These are phyloP conservation scores for Ectemnius continuus DNA, from an alignment of 2,888 invertebrate genomes.

Conservation along the genomic window DNA sequence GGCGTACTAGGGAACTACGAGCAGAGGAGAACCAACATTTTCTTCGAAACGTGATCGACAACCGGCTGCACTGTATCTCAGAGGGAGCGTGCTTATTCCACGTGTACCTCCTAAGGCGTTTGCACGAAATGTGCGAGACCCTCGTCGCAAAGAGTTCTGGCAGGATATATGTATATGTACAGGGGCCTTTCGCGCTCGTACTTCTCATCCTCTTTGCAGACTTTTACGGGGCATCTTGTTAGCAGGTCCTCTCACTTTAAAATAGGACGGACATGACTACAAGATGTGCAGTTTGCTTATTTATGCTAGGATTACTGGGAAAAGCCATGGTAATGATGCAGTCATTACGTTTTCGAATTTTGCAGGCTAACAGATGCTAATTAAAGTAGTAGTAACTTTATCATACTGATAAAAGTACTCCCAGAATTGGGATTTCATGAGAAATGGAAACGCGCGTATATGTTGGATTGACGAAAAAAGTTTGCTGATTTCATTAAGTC, in stretches of 20 bases:
- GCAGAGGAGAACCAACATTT: no score
- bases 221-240: constrained; percentile 58
- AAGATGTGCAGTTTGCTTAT: no score
- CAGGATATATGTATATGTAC: background rate
- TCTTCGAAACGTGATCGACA: no score
- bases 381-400: no score
- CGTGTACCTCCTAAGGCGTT: background rate
- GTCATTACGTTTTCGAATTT: no score
- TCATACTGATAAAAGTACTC: background rate
- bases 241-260: constrained; percentile 42
- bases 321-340: no score
- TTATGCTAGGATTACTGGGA: no score
- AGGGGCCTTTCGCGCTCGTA: constrained; percentile 21
- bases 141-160: background rate
- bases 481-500: background rate
- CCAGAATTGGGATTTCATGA: background rate
- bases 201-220: constrained; percentile 36
- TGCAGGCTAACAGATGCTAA: no score
- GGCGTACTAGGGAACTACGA: no score
- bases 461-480: background rate
- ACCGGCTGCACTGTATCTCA: background rate
- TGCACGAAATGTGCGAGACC: constrained; percentile 1
- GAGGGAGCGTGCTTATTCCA: background rate
- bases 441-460: background rate
- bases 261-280: background rate